Conservation (phyloP, 2,888 invertebrate genomes). For the Eupelmus urozonus region DNA sequence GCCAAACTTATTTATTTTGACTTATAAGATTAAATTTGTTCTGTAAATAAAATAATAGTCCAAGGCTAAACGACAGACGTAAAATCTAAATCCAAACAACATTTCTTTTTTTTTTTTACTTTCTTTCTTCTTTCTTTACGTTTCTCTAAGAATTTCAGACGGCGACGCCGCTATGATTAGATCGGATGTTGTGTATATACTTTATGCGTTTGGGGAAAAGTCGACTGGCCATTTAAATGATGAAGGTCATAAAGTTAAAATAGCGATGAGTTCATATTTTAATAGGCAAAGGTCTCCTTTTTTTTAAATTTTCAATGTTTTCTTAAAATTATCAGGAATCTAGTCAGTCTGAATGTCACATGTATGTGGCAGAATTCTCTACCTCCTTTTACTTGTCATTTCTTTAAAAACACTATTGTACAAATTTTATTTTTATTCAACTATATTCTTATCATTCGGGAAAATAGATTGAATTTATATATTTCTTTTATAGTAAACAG, state of each 20-base stretch:
- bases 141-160: neutral
- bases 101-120: neutral
- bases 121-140: neutral
- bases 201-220: conserved; percentile 16
- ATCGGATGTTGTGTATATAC: conserved; percentile 2
- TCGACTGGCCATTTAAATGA: conserved; percentile 4
- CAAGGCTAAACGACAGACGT: no score
- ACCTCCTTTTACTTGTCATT: no score
- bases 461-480: no score
- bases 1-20: no score
- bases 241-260: conserved; percentile 4
- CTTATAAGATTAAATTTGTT: no score
- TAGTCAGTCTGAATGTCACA: neutral
- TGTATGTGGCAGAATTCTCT: neutral
- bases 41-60: no score
- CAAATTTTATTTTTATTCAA: no score
- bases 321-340: no score
- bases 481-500: no score
- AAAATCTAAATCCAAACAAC: no score
- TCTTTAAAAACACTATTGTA: no score
- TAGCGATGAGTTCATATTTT: conserved; percentile 18
- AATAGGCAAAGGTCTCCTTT: neutral
- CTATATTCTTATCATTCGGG: no score
- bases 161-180: conserved; percentile 10
- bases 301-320: neutral